Percentiles rank a stretch among this genome's conserved stretches.
phyloP scores from a whole-genome alignment of 2,888 invertebrate species.

The Agrypnus murinus region DNA sequence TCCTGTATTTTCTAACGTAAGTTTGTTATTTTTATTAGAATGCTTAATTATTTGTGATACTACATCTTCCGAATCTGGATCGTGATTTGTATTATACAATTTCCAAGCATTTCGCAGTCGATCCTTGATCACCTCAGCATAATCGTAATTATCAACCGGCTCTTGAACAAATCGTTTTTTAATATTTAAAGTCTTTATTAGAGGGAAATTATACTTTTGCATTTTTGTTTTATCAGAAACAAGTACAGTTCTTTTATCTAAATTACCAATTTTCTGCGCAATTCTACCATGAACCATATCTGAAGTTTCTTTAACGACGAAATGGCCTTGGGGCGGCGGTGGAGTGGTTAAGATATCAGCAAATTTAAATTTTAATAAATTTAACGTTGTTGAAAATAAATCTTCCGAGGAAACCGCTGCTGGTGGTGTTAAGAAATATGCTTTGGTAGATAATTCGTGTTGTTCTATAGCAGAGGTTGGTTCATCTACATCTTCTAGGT shows the following conservation, averaged over 20 bases:
- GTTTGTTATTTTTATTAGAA: too few species aligned
- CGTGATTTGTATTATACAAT: too few species aligned
- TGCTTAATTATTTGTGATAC: too few species aligned
- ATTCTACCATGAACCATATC: conserved; percentile 54
- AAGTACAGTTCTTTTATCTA: not conserved
- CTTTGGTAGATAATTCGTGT: conserved; percentile 51
- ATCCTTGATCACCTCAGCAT: too few species aligned
- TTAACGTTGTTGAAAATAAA: not conserved
- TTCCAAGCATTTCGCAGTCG: too few species aligned
- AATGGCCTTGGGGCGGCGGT: conserved; percentile 32
- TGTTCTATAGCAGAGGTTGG: conserved; percentile 62
- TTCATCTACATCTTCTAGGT: conserved; percentile 58
- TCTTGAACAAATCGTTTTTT: too few species aligned
- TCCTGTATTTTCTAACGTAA: too few species aligned
- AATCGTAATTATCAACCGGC: too few species aligned
- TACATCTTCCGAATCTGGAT: too few species aligned
- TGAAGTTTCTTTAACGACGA: conserved; percentile 53
- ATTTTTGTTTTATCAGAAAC: not conserved
- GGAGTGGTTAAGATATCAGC: not conserved
- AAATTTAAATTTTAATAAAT: too few species aligned
- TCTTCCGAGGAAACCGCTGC: not conserved
- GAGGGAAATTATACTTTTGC: not conserved
- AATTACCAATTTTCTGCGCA: not conserved
- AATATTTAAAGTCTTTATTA: too few species aligned
- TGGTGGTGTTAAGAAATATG: not conserved